Evolutionary conservation across 2,797 vertebrate species (phyloP), one percentile per base, ranked within the genome.

Genomic region (Typhlichthys eigenmanni): DNA sequence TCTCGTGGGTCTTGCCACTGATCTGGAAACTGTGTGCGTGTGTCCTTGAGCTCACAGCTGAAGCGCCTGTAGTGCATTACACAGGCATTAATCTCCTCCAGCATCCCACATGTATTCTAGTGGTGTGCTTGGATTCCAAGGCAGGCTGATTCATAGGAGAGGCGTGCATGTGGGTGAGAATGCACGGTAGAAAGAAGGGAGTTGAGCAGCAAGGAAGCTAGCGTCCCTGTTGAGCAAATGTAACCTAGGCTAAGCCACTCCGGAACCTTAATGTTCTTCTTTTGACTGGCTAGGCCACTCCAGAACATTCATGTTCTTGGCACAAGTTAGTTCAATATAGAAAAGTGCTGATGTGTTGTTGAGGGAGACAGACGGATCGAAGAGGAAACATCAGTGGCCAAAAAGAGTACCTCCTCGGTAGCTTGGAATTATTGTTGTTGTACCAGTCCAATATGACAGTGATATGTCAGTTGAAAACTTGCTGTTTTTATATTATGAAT

Each of bases 1-100:
- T 84, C 73, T 64, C 70, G 1, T 10, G 63, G 54, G 73, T 58
- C 69, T 48, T 2, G n/a, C 68, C 75, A 72, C 74, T 70, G 62
- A 73, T 80, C 62, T 49, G 55, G 38, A 71, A 62, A 29, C 66
- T 49, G 49, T 64, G 8, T 16, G 6, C 1, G 43, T 17, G 3
- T 34, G 65, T 74, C 46, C 47, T 72, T 77, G 54, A 54, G 67
- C 50, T 49, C 53, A 50, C 47, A 64, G 68, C 62, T 52, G 55
- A 34, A 14, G 19, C 11, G n/a, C 60, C 66, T 66, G 52, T 55
- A 47, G 52, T 38, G 50, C 38, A n/a, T 1, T 16, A 16, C 2
- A 46, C 24, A 47, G 59, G 49, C 60, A 57, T 64, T 59, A 12
- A 61, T 61, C 14, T 17, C 19, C 14, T 14, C 19, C 45, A 56